A percentile compares a stretch with the other conserved stretches of the same genome.
phyloP scores from a whole-genome alignment of 2,888 invertebrate genomes.

The Tachina lurida region DNA sequence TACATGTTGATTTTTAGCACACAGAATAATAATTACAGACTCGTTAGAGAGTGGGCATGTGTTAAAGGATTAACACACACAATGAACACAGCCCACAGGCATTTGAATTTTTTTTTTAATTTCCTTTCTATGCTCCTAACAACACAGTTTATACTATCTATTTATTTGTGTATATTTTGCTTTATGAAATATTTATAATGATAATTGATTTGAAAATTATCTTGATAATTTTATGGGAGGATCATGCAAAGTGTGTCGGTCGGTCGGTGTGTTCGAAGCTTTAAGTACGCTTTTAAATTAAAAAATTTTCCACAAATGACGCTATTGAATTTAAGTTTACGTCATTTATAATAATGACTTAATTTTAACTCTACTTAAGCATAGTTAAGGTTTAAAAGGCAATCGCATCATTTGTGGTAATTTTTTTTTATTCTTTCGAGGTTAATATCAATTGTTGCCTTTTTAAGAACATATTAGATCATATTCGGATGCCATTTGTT shows the following conservation, averaged over 20 bases:
- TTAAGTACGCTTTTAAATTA: conserved; percentile 12
- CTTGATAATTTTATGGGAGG: conserved; percentile 31
- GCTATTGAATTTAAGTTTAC: too few species aligned
- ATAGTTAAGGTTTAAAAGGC: too few species aligned
- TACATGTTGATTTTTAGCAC: conserved; percentile 64
- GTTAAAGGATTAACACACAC: conserved; percentile 67
- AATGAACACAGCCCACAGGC: conserved; percentile 30
- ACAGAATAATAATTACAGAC: conserved; percentile 64
- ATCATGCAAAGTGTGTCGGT: conserved; percentile 23
- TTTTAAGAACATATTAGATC: too few species aligned
- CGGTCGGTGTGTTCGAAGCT: not conserved
- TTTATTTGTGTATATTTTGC: not conserved
- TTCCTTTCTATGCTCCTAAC: not conserved
- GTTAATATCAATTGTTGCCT: too few species aligned
- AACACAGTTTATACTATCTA: conserved; percentile 1
- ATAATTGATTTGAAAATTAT: conserved; percentile 54
- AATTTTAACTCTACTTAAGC: too few species aligned
- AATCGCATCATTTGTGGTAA: too few species aligned
- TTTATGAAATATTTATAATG: conserved; percentile 16
- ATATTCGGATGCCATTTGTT: too few species aligned
- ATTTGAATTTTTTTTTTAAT: not conserved
- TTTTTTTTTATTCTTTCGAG: too few species aligned
- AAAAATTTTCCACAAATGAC: too few species aligned
- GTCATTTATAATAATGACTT: too few species aligned
- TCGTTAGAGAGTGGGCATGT: conserved; percentile 66